Percentiles rank a stretch among this genome's conserved stretches.
phyloP scores from a whole-genome alignment of 2,888 invertebrate genomes.

The Brenthis hecate region DNA sequence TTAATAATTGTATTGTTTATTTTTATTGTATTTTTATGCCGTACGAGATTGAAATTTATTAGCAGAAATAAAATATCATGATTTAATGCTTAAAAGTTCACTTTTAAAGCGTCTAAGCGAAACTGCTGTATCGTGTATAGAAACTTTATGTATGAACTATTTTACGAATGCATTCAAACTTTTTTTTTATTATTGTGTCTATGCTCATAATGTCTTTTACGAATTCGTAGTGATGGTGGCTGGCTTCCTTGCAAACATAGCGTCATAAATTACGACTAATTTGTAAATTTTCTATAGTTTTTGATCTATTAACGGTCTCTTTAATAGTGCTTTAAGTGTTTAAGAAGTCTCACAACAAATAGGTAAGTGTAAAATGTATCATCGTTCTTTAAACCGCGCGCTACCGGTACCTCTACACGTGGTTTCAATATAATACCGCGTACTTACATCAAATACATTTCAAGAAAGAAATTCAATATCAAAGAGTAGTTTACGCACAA shows the following conservation, averaged over 20 bases:
- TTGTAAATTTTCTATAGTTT: slow-evolving; percentile 66
- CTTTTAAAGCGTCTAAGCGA: no score
- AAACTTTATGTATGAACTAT: slow-evolving; percentile 14
- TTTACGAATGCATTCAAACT: slow-evolving; percentile 34
- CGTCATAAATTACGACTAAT: slow-evolving; percentile 73
- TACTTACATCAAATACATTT: slow-evolving; percentile 56
- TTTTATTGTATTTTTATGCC: no score
- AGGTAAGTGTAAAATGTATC: slow-evolving; percentile 75
- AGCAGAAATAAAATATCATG: no score
- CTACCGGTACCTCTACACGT: slow-evolving; percentile 78
- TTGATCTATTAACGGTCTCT: slow-evolving; percentile 66
- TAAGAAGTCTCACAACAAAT: slow-evolving; percentile 75
- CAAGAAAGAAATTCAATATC: slow-evolving; percentile 49
- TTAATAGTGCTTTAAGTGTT: slow-evolving; percentile 76
- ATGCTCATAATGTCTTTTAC: slow-evolving; percentile 80
- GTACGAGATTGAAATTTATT: no score
- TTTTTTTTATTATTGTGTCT: slow-evolving; percentile 66
- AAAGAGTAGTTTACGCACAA: slow-evolving; percentile 46
- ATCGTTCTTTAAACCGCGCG: slow-evolving; percentile 66
- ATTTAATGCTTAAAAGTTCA: no score
- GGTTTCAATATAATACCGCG: slow-evolving; percentile 66
- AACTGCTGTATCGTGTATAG: slow-evolving; percentile 3
- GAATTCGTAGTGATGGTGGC: slow-evolving; percentile 82
- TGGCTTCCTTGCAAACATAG: slow-evolving; percentile 81
- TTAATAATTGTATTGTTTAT: no score